These are phyloP conservation scores for Cryptocephalus primarius DNA, from an alignment of 2,888 invertebrate species.

Conservation along the genomic window DNA sequence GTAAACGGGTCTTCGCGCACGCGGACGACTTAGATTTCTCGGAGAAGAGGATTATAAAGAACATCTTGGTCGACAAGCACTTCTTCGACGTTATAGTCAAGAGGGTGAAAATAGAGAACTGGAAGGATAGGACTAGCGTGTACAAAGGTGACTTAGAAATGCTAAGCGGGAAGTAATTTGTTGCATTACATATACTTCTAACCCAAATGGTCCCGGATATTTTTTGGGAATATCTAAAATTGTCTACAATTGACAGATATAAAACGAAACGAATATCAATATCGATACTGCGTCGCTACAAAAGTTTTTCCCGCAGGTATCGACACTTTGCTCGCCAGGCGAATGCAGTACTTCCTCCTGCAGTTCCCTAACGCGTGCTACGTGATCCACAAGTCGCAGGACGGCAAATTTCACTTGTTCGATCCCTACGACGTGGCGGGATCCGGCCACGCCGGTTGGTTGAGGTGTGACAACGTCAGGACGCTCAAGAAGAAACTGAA, in stretches of 20 bases:
- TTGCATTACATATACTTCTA: not conserved
- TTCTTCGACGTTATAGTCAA: slow-evolving; percentile 50
- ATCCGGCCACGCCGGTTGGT: slow-evolving; percentile 38
- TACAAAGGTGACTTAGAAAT: slow-evolving; percentile 25
- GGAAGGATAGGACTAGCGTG: slow-evolving; percentile 37
- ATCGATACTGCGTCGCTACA: not conserved
- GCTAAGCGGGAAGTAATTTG: too few relatives aligned
- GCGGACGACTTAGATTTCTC: slow-evolving; percentile 45
- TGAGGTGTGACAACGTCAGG: slow-evolving; percentile 37
- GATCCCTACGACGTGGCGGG: slow-evolving; percentile 42
- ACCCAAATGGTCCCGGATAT: too few relatives aligned
- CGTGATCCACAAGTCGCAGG: slow-evolving; percentile 42
- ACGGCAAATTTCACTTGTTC: slow-evolving; percentile 49
- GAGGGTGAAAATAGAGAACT: slow-evolving; percentile 43
- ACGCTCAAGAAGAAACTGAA: slow-evolving; percentile 19
- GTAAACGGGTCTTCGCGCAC: slow-evolving; percentile 46
- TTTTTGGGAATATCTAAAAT: too few relatives aligned
- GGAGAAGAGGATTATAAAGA: slow-evolving; percentile 50
- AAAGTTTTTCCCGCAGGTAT: slow-evolving; percentile 19
- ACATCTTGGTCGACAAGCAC: slow-evolving; percentile 50
- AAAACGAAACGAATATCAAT: too few relatives aligned
- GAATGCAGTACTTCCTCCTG: slow-evolving; percentile 46
- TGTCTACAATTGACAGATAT: too few relatives aligned
- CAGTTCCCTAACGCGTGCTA: slow-evolving; percentile 45
- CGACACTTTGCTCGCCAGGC: slow-evolving; percentile 28